Percentiles rank a stretch among this genome's conserved stretches.
Conservation (phyloP, 2,113 vertebrate genomes). For the Calyptommatus sinebrachiatus region DNA sequence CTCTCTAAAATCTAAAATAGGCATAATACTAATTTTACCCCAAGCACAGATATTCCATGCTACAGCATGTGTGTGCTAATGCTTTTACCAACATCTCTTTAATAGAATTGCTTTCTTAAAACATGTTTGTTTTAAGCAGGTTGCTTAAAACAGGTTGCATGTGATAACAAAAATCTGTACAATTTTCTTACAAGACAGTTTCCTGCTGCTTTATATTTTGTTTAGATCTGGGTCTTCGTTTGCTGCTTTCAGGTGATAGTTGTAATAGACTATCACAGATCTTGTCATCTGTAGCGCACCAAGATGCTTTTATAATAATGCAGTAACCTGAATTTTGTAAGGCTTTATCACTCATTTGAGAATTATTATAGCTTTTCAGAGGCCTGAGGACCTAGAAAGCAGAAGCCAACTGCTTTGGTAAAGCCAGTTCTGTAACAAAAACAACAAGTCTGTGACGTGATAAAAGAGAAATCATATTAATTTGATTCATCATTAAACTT, state of each 20-base stretch:
- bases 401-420: slow-evolving; percentile 72
- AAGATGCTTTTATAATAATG: slow-evolving; percentile 78
- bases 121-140: background rate
- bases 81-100: no score
- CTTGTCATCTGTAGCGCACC: slow-evolving; percentile 71
- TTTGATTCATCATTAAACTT: slow-evolving; percentile 72
- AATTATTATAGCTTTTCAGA: slow-evolving; percentile 77
- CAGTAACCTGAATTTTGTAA: slow-evolving; percentile 75
- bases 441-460: slow-evolving; percentile 68
- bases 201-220: slow-evolving; percentile 49
- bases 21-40: no score
- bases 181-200: slow-evolving; percentile 40
- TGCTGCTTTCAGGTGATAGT: slow-evolving; percentile 42
- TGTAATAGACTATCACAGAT: slow-evolving; percentile 47
- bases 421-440: slow-evolving; percentile 71
- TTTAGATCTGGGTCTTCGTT: slow-evolving; percentile 41
- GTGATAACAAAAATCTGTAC: slow-evolving; percentile 19
- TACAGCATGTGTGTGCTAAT: no score
- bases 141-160: slow-evolving; percentile 14
- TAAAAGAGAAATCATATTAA: slow-evolving; percentile 72
- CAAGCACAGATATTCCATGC: no score
- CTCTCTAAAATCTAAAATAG: no score
- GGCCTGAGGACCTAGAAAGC: slow-evolving; percentile 68
- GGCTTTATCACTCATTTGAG: slow-evolving; percentile 76
- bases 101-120: slow-evolving; percentile 13